Base-by-base conservation (phyloP, 1,140 invertebrate genomes). In the Platorchestia sp. region DNA sequence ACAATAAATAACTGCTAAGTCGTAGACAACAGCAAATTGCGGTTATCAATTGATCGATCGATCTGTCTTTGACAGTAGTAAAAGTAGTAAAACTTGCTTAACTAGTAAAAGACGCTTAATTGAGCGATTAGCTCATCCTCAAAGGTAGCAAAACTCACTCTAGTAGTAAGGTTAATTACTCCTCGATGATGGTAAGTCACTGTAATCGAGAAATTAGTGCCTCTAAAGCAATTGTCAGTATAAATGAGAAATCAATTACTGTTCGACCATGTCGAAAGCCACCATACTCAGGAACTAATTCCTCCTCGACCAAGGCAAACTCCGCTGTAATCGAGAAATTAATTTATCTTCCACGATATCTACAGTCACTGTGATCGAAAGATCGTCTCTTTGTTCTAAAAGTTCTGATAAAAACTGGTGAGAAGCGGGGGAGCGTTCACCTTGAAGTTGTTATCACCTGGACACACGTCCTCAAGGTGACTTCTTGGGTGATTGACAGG, bases 321-420 rank as follows among this genome's bases (percentile, higher is more conserved):
- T 10, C 27, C 27, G 1, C 27, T 75, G 59, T 75, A 36, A 75
- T 36, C 59, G 1, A 75, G 27, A 75, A 27, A 75, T 75, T 75
- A 75, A 75, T 75, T 3, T 22, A 1, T 75, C 59, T 27, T 75
- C 27, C 14, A 75, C 59, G 59, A 27, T 75, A 36, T 10, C 59
- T 22, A 75, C 14, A 75, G 59, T 75, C 59, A 51, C 59, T 75
- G 59, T 75, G 36, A 75, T 75, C 7, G 59, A 75, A 27, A 75
- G 59, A 75, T 75, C 59, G 59, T 75, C 59, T 75, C 59, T 75
- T 75, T 75, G 59, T 75, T 75, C 59, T 75, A 75, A 75, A 36
- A 75, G 59, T 36, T 75, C 1, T 1, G 14, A 75, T 3, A 14
- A 75, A 75, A 75, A 75, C 1, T 36, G 10, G 27, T 1, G 14